phyloP scores from a whole-genome alignment of 2,113 vertebrate species.

The Neoarius graeffei region DNA sequence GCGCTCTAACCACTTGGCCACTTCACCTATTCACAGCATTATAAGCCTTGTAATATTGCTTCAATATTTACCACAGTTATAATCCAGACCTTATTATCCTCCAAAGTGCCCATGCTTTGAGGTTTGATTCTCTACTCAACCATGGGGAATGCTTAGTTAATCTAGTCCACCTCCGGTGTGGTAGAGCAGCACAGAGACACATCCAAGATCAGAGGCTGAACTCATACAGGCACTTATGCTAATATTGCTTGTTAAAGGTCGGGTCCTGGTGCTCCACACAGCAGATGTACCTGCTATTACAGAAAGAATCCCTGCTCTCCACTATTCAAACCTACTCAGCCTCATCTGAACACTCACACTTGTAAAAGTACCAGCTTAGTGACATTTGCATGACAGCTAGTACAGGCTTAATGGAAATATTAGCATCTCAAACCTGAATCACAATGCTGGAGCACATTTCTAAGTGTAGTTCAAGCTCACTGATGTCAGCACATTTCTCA shows the following conservation, averaged over 20 bases:
- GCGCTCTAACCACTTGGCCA: too few species aligned
- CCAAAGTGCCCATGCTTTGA: neutral
- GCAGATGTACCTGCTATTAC: slow-evolving; percentile 34
- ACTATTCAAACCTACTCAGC: slow-evolving; percentile 19
- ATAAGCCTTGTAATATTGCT: neutral
- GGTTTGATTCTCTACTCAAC: slow-evolving; percentile 16
- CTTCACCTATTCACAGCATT: too few species aligned
- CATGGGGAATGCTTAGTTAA: slow-evolving; percentile 22
- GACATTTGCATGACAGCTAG: slow-evolving; percentile 39
- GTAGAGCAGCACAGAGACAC: slow-evolving; percentile 18
- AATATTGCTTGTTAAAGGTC: slow-evolving; percentile 54
- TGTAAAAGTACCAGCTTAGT: slow-evolving; percentile 6
- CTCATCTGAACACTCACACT: slow-evolving; percentile 21
- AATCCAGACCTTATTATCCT: neutral
- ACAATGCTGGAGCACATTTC: slow-evolving; percentile 4
- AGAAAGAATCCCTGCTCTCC: slow-evolving; percentile 30
- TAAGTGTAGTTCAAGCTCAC: neutral
- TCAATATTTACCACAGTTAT: neutral
- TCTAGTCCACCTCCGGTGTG: slow-evolving; percentile 43
- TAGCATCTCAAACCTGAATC: neutral
- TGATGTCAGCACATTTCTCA: slow-evolving; percentile 19
- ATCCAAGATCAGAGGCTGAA: slow-evolving; percentile 42
- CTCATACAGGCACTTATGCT: slow-evolving; percentile 49
- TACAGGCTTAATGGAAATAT: slow-evolving; percentile 32
- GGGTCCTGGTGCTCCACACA: slow-evolving; percentile 28